Percentiles rank a stretch among this genome's conserved stretches.
Conservation (phyloP, 1,140 invertebrate genomes). For the Ceratina japonica region DNA sequence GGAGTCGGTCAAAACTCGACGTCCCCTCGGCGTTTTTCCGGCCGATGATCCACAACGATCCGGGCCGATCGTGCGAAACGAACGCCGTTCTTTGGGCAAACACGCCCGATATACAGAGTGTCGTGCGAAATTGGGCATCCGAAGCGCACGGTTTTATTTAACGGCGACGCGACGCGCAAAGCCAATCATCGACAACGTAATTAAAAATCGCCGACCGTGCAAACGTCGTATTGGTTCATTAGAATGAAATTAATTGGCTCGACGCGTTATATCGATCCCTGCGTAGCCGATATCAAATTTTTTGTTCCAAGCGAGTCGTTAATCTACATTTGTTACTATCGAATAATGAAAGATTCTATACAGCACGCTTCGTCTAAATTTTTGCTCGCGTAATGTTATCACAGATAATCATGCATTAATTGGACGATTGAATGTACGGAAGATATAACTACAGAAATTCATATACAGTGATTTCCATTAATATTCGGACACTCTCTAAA, state of each 20-base stretch:
- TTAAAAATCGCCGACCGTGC: conserved; percentile 30
- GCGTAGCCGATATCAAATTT: too few relatives aligned
- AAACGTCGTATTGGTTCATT: neutral
- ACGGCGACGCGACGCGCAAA: neutral
- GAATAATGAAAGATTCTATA: too few relatives aligned
- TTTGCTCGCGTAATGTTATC: too few relatives aligned
- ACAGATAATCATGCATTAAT: too few relatives aligned
- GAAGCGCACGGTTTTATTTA: conserved; percentile 49
- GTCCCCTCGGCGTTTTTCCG: neutral
- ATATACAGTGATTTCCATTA: too few relatives aligned
- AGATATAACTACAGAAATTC: too few relatives aligned
- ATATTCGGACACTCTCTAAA: too few relatives aligned
- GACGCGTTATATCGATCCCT: too few relatives aligned
- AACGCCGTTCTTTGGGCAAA: conserved; percentile 13
- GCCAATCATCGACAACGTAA: conserved; percentile 44
- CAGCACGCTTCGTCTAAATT: too few relatives aligned
- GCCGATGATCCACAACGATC: conserved; percentile 10
- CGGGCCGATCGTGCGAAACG: neutral
- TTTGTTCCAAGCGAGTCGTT: too few relatives aligned
- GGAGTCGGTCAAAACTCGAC: neutral
- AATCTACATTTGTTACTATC: too few relatives aligned
- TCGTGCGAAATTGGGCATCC: conserved; percentile 48
- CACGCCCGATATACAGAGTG: conserved; percentile 29
- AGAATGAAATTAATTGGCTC: conserved; percentile 10
- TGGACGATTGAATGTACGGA: too few relatives aligned